phyloP scores from a whole-genome alignment of 2,888 invertebrate genomes.

The Shargacucullia verbasci region DNA sequence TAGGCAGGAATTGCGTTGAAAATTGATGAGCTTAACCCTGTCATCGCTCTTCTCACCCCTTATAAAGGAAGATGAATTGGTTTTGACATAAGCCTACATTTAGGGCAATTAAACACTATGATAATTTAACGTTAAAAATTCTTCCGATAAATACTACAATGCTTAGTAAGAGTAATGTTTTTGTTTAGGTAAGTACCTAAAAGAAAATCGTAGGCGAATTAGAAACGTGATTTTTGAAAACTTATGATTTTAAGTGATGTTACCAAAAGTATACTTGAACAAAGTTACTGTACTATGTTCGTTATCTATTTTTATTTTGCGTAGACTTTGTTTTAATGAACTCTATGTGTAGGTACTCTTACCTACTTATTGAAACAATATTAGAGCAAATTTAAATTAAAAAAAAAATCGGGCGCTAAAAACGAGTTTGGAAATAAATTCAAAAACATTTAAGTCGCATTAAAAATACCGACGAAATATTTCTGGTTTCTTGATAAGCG shows the following conservation, averaged over 20 bases:
- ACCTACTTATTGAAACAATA: too few relatives aligned
- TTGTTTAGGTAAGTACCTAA: too few relatives aligned
- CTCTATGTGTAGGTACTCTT: background rate
- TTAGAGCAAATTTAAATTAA: too few relatives aligned
- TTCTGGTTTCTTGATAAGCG: too few relatives aligned
- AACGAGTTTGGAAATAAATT: too few relatives aligned
- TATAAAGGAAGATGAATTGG: conserved; percentile 38
- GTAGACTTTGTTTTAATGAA: conserved; percentile 6
- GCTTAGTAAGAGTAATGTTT: background rate
- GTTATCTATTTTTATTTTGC: conserved; percentile 34
- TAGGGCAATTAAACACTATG: conserved; percentile 11
- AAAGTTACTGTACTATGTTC: conserved; percentile 24
- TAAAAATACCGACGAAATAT: too few relatives aligned
- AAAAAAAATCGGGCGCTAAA: too few relatives aligned
- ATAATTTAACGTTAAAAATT: background rate
- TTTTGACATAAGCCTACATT: conserved; percentile 20
- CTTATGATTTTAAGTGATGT: too few relatives aligned
- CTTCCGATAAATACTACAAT: background rate
- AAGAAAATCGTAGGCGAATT: too few relatives aligned
- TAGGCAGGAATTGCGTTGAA: conserved; percentile 23
- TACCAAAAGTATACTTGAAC: conserved; percentile 1
- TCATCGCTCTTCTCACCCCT: conserved; percentile 41
- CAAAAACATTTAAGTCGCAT: too few relatives aligned
- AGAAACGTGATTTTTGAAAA: too few relatives aligned
- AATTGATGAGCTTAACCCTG: conserved; percentile 48